These are phyloP conservation scores for Cyprinodon diabolis DNA, from an alignment of 2,797 vertebrate species.

Conservation along the genomic window DNA sequence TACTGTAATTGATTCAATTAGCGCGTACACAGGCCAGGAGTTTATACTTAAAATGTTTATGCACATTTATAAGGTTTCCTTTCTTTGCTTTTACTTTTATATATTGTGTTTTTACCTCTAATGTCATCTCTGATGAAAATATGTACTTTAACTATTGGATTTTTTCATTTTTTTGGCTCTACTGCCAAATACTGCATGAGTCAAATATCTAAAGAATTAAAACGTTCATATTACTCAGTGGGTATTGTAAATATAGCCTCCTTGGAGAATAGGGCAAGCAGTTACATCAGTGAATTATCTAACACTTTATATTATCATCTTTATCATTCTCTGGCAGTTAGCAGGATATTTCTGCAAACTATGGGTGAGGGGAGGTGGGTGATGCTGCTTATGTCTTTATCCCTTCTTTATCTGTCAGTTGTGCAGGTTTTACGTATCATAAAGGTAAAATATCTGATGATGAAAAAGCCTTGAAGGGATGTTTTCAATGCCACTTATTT, in stretches of 20 bases:
- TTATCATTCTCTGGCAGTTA: constrained; percentile 25
- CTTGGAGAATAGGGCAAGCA: constrained; percentile 13
- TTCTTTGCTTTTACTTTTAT: not conserved
- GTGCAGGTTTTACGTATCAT: constrained; percentile 25
- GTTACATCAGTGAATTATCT: constrained; percentile 34
- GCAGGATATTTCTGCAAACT: constrained; percentile 47
- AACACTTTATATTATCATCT: constrained; percentile 44
- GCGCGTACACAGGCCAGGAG: constrained; percentile 77
- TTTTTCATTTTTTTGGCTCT: not conserved
- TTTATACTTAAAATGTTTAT: constrained; percentile 35
- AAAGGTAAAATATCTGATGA: constrained; percentile 20
- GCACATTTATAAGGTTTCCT: constrained; percentile 32
- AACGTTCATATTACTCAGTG: constrained; percentile 1
- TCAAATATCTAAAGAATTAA: not conserved
- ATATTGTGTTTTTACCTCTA: not conserved
- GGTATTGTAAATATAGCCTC: constrained; percentile 21
- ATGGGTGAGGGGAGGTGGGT: constrained; percentile 9
- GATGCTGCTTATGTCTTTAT: constrained; percentile 2
- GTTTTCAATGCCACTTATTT: not conserved
- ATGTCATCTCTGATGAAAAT: not conserved
- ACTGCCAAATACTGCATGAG: not conserved
- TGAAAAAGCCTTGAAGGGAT: not conserved
- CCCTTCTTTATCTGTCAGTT: constrained; percentile 29
- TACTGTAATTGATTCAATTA: constrained; percentile 81
- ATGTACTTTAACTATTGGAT: not conserved